Evolutionary conservation across 2,113 vertebrate genomes (phyloP), one percentile per base, ranked within the genome.

Genomic region (Corydoras maculifer): DNA sequence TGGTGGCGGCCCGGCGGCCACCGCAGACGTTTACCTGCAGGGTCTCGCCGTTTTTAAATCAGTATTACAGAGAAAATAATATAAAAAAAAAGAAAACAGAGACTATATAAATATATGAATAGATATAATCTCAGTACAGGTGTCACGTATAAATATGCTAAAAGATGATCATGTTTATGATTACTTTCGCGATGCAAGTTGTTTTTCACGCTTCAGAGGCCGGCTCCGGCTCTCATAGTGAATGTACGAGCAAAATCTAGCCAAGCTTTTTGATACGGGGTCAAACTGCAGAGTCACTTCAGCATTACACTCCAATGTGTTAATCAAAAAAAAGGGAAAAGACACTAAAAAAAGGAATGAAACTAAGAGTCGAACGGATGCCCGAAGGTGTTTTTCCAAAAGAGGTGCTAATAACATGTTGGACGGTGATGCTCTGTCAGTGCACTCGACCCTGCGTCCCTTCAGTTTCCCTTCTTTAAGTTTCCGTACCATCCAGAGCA

Each of bases 131-230:
- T 85, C 79, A 87, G 85, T 83, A 86, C 78, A 87, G 69, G 82
- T 88, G 87, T 87, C 88, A 86, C 82, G 86, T 87, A 86, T 68
- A 48, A 88, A 88, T 88, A 90, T 90, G 88, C 88, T 89, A 88
- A 86, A 86, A 79, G 80, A 86, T 25, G 59, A 55, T 30, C 14
- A 57, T 49, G 68, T 82, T 73, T 67, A 69, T 72, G 72, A 82
- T 87, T 85, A 78, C 79, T 82, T 86, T 83, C 58, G 83, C 84
- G 80, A 83, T 75, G 85, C 83, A 81, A 81, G 35, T 83, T 75
- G 51, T 75, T 9, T 85, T 87, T 83, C 80, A 87, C 74, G 86
- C 85, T 88, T 86, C 79, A 75, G 78, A 87, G 80, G 84, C 74
- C 62, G 81, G 57, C 75, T 77, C 66, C 69, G 67, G 29, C 58